Percentiles rank a stretch among this genome's conserved stretches.
Conservation (phyloP, 2,113 vertebrate genomes). For the Rallus limicola region DNA sequence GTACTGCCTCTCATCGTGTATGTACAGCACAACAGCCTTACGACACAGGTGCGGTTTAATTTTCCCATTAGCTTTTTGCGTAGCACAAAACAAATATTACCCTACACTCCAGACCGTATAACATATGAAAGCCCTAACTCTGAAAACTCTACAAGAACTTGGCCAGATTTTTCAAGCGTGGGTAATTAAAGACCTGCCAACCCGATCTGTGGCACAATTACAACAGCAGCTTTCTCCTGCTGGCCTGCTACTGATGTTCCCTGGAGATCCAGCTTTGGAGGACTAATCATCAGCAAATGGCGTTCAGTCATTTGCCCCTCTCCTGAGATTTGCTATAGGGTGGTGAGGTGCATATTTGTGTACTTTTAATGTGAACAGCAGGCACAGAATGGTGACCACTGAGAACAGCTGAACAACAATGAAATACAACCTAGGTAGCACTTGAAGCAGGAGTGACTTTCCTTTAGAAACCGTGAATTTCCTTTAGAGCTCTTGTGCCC, state of each 20-base stretch:
- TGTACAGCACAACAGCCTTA: neutral
- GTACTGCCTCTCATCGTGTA: neutral
- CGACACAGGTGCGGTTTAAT: accelerated
- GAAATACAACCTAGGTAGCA: neutral
- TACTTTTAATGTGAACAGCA: neutral
- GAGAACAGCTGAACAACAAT: neutral
- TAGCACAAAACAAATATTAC: neutral
- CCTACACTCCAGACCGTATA: neutral
- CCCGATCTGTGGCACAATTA: neutral
- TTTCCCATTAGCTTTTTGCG: neutral
- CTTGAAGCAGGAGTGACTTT: neutral
- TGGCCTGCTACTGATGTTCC: neutral
- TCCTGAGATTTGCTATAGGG: neutral
- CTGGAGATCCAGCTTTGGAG: neutral
- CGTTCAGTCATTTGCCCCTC: neutral
- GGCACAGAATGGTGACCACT: neutral
- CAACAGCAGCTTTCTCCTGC: neutral
- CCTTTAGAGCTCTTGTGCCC: neutral
- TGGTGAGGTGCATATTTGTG: neutral
- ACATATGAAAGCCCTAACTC: neutral
- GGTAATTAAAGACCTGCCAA: neutral
- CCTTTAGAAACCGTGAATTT: accelerated
- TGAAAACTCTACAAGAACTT: neutral
- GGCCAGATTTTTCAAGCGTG: neutral
- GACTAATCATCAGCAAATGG: neutral